Evolutionary conservation across 2,797 vertebrate genomes (phyloP).

Genomic region (Lophotriccus pileatus): DNA sequence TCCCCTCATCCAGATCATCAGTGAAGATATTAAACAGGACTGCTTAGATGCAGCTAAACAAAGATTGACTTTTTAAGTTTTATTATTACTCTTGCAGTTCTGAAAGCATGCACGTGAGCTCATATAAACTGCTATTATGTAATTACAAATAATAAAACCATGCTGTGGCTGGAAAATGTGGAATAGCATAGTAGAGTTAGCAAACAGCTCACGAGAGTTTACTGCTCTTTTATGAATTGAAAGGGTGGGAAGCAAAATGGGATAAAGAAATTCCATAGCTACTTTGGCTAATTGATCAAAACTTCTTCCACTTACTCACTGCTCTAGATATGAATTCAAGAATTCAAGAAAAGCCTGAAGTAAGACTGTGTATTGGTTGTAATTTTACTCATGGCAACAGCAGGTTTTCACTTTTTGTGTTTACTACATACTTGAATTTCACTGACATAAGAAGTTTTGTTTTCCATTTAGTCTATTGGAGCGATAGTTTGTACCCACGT

Average conservation of each 20-base stretch:
- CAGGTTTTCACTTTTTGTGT: neutral
- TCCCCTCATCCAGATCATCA: neutral
- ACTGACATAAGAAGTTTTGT: neutral
- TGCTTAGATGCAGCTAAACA: neutral
- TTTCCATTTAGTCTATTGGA: neutral
- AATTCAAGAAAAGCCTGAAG: neutral
- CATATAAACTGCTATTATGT: neutral
- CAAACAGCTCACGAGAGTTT: neutral
- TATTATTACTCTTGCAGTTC: neutral
- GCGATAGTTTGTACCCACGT: neutral
- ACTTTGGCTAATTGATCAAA: neutral
- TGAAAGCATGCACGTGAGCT: neutral
- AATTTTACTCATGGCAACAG: neutral
- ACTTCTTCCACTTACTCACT: neutral
- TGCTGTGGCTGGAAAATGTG: neutral
- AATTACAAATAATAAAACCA: neutral
- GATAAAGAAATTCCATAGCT: neutral
- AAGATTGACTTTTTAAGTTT: neutral
- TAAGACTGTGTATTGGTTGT: neutral
- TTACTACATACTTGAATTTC: neutral
- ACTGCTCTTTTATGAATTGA: neutral
- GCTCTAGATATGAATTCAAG: neutral
- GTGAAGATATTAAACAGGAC: neutral
- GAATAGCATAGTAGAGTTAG: neutral
- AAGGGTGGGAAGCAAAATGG: neutral